Evolutionary conservation across 2,888 invertebrate genomes (phyloP).

Genomic region (Alloplasta piceator): DNA sequence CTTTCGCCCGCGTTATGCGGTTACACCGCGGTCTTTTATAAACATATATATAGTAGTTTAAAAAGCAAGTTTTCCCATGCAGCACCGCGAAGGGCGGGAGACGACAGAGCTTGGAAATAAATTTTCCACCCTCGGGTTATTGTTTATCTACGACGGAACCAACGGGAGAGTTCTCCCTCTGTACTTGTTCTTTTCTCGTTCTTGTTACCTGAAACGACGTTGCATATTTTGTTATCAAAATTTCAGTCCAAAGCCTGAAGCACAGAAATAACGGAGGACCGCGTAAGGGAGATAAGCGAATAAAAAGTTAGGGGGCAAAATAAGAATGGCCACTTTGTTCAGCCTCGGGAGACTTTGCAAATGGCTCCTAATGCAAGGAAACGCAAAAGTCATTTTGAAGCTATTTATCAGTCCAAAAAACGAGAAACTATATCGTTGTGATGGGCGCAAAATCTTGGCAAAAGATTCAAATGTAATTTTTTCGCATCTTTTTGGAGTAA

Average conservation of each 20-base stretch:
- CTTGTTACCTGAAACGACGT: slow-evolving; percentile 7
- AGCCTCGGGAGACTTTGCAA: slow-evolving; percentile 35
- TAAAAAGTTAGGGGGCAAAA: slow-evolving; percentile 33
- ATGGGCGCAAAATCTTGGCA: too few relatives aligned
- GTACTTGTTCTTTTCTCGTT: background rate
- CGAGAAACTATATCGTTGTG: too few relatives aligned
- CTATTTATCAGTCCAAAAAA: too few relatives aligned
- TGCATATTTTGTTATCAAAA: slow-evolving; percentile 34
- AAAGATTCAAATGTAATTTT: too few relatives aligned
- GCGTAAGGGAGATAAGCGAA: slow-evolving; percentile 16
- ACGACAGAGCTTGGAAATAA: slow-evolving; percentile 40
- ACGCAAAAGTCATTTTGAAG: slow-evolving; percentile 11
- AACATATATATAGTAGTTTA: slow-evolving; percentile 26
- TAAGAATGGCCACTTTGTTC: slow-evolving; percentile 43
- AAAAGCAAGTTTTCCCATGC: slow-evolving; percentile 46
- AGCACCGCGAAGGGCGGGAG: background rate
- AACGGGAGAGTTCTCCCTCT: slow-evolving; percentile 14
- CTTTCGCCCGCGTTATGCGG: slow-evolving; percentile 29
- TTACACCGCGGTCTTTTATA: background rate
- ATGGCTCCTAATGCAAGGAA: slow-evolving; percentile 28
- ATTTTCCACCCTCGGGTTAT: slow-evolving; percentile 57
- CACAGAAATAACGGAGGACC: slow-evolving; percentile 10
- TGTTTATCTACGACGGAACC: slow-evolving; percentile 58
- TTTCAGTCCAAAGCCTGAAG: slow-evolving; percentile 13
- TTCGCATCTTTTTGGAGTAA: too few relatives aligned